Base-by-base conservation (phyloP, 2,113 vertebrate genomes). In the Cryptoleucopteryx plumbea region DNA sequence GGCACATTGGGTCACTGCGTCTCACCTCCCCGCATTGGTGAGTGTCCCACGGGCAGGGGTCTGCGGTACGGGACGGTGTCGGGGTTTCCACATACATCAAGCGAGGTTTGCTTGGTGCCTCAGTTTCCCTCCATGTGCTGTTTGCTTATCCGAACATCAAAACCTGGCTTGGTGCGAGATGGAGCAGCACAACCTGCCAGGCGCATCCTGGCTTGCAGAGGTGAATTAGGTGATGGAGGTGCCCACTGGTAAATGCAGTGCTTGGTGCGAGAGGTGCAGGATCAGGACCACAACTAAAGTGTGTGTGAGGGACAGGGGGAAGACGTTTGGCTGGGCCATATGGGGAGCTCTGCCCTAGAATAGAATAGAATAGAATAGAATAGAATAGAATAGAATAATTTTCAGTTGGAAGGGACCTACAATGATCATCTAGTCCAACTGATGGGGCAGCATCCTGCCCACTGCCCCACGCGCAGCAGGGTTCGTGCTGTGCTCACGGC, bases 11-110 rank as follows among this genome's bases (percentile, higher is more conserved):
- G 27, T 77, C 42, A 20, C 72, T 71, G 61, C 6, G 6, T 66
- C 22, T 22, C 50, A 31, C 42, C 50, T 47, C 47, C 36, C 36
- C 0, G 0, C 2, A 7, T 23, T 78, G 72, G 43, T 8, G 9
- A 55, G 34, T 61, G 9, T 15, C 58, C 48, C 5, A 0, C 0
- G 29, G 32, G 45, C 59, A 45, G 68, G n/a, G 40, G 13, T 48
- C 66, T 79, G 56, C 9, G 2, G 18, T 48, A 5, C 1, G 7
- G 53, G 43, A 27, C 0, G 0, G 11, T 25, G 13, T 23, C 16
- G 5, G 32, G 11, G 17, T 68, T 85, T 80, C 77, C 43, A 32
- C 3, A 0, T 16, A 3, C 5, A 7, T 85, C 48, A 26, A 6
- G 40, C 0, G 7, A 36, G 47, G 27, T 71, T n/a, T 66, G 27